Evolutionary conservation across 2,113 vertebrate genomes (phyloP).

Genomic region (Clarias macrocephalus): DNA sequence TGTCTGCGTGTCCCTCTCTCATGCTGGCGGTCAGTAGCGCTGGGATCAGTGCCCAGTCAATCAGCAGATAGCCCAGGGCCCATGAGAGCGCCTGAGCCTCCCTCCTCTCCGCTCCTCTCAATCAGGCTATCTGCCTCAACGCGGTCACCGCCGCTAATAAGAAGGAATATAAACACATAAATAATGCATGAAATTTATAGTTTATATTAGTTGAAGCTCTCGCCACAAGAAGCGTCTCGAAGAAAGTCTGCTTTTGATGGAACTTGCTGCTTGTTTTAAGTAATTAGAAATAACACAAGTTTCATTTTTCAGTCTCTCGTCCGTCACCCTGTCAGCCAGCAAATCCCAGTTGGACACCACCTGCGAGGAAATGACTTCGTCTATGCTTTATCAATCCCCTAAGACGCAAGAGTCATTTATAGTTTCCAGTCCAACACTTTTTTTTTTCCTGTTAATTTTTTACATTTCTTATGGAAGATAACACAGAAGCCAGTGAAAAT

Average conservation of each 20-base stretch:
- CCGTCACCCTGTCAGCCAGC: conserved; percentile 17
- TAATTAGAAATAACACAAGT: conserved; percentile 57
- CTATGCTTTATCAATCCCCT: conserved; percentile 52
- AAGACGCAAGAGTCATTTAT: conserved; percentile 50
- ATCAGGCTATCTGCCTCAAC: conserved; percentile 51
- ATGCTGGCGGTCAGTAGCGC: conserved; percentile 42
- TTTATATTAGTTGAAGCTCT: conserved; percentile 55
- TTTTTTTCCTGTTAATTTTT: conserved; percentile 42
- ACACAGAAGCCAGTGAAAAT: conserved; percentile 38
- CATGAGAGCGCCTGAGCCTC: conserved; percentile 19
- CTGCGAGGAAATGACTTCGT: conserved; percentile 52
- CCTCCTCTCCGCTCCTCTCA: conserved; percentile 40
- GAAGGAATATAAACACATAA: conserved; percentile 60
- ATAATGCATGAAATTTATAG: conserved; percentile 61
- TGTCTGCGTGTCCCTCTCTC: conserved; percentile 42
- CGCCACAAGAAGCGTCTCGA: conserved; percentile 51
- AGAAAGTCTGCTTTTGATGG: conserved; percentile 52
- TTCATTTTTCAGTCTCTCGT: conserved; percentile 22
- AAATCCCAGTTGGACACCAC: conserved; percentile 44
- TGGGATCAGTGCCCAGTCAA: conserved; percentile 60
- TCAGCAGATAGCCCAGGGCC: conserved; percentile 57
- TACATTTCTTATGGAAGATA: conserved; percentile 52
- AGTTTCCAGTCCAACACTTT: conserved; percentile 40
- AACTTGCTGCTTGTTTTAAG: conserved; percentile 57
- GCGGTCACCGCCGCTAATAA: conserved; percentile 56